These are phyloP conservation scores for Pyrochroa serraticornis DNA, from an alignment of 2,888 invertebrate species.

Conservation along the genomic window DNA sequence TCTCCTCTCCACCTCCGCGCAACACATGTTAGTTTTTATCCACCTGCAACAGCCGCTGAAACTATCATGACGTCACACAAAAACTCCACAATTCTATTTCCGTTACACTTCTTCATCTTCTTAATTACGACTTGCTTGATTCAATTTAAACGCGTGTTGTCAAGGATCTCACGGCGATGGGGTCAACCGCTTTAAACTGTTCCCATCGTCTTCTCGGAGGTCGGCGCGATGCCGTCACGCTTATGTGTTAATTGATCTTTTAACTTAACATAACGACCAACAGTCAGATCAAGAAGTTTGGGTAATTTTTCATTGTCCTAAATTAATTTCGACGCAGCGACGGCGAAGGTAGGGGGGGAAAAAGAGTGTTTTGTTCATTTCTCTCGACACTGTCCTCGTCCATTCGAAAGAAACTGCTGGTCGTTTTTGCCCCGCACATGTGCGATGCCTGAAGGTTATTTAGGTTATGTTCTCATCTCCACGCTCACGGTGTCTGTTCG, in stretches of 20 bases:
- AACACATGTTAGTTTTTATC: conserved; percentile 26
- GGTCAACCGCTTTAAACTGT: background rate
- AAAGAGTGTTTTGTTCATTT: conserved; percentile 1
- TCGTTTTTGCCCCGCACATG: conserved; percentile 23
- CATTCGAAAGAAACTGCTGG: background rate
- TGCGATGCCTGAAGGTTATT: conserved; percentile 34
- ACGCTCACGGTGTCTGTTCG: conserved; percentile 40
- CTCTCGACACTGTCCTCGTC: conserved; percentile 13
- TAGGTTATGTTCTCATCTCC: conserved; percentile 39
- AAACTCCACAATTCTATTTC: conserved; percentile 14
- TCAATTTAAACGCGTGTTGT: background rate
- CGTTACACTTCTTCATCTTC: conserved; percentile 7
- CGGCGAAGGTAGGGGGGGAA: too few relatives aligned
- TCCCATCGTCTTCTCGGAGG: too few relatives aligned
- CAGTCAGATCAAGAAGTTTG: conserved; percentile 4
- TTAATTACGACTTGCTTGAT: conserved; percentile 2
- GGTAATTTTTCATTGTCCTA: conserved; percentile 4
- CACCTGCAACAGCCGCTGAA: conserved; percentile 27
- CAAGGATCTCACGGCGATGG: background rate
- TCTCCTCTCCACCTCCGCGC: conserved; percentile 5
- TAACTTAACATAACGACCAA: conserved; percentile 1
- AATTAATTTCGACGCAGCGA: too few relatives aligned
- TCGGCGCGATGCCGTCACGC: too few relatives aligned
- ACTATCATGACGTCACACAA: conserved; percentile 25
- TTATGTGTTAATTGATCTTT: too few relatives aligned